Evolutionary conservation across 2,113 vertebrate genomes (phyloP).

Genomic region (Anoura caudifer): DNA sequence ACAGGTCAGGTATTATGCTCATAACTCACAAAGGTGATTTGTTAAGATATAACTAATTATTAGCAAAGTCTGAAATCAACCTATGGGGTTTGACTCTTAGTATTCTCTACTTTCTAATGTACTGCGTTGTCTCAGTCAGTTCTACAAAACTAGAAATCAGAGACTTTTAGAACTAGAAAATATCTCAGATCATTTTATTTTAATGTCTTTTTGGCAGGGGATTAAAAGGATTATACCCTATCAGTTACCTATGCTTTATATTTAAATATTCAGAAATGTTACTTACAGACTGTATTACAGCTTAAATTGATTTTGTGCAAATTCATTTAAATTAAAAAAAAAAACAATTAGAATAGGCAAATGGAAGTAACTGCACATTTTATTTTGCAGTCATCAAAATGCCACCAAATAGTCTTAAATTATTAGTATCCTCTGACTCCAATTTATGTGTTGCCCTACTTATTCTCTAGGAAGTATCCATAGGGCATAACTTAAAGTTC

Average conservation of each 20-base stretch:
- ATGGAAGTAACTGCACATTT: constrained; percentile 23
- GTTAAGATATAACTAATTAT: neutral
- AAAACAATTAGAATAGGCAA: neutral
- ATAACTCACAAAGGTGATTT: neutral
- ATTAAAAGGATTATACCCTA: neutral
- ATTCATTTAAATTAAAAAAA: neutral
- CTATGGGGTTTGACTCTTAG: neutral
- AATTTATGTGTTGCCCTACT: neutral
- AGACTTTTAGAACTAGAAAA: constrained; percentile 35
- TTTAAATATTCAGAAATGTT: constrained; percentile 43
- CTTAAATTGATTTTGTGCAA: constrained; percentile 32
- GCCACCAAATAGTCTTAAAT: neutral
- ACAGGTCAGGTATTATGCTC: neutral
- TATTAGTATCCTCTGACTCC: neutral
- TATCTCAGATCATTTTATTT: constrained; percentile 1
- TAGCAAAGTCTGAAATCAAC: neutral
- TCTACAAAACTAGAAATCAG: neutral
- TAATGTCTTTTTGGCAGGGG: neutral
- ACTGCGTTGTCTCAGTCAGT: neutral
- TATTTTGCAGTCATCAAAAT: neutral
- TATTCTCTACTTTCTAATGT: neutral
- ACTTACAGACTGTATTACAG: neutral
- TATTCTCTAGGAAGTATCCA: neutral
- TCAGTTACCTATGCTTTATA: neutral
- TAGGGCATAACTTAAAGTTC: neutral